Percentiles rank a stretch among this genome's conserved stretches.
phyloP scores from a whole-genome alignment of 2,888 invertebrate species.

The Meteorus colon region DNA sequence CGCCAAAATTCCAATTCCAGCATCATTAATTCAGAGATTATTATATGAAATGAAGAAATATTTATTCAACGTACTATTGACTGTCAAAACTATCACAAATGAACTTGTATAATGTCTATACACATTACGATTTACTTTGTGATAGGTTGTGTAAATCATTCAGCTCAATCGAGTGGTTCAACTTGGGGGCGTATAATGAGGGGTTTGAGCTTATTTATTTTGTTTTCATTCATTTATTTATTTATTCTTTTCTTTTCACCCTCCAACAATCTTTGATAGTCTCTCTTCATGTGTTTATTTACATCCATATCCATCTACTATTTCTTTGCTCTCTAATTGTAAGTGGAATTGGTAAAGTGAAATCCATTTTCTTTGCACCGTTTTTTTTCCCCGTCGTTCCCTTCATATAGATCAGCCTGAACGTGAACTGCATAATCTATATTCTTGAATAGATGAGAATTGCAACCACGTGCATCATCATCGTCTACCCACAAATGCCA shows the following conservation, averaged over 20 bases:
- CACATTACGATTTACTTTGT: background rate
- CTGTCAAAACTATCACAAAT: no score
- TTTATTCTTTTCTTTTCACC: background rate
- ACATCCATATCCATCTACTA: background rate
- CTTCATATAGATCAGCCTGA: background rate
- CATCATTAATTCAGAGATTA: no score
- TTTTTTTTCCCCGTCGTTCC: background rate
- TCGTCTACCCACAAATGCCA: background rate
- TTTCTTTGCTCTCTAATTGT: background rate
- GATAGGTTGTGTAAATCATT: slow-evolving; percentile 1
- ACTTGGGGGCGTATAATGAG: background rate
- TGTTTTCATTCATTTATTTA: background rate
- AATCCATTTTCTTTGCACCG: background rate
- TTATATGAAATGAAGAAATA: background rate
- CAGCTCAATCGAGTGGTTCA: slow-evolving; percentile 1
- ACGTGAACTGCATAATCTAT: background rate
- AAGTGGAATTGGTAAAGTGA: background rate
- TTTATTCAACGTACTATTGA: no score
- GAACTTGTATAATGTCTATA: no score
- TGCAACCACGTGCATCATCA: slow-evolving; percentile 13
- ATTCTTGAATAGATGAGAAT: background rate
- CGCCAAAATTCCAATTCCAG: no score
- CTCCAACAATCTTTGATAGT: background rate
- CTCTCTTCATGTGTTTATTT: background rate
- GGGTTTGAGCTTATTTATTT: slow-evolving; percentile 3